A percentile compares a stretch with the other conserved stretches of the same genome.
These are phyloP conservation scores for Calephelis nemesis DNA, from an alignment of 1,140 invertebrate genomes.

Conservation along the genomic window DNA sequence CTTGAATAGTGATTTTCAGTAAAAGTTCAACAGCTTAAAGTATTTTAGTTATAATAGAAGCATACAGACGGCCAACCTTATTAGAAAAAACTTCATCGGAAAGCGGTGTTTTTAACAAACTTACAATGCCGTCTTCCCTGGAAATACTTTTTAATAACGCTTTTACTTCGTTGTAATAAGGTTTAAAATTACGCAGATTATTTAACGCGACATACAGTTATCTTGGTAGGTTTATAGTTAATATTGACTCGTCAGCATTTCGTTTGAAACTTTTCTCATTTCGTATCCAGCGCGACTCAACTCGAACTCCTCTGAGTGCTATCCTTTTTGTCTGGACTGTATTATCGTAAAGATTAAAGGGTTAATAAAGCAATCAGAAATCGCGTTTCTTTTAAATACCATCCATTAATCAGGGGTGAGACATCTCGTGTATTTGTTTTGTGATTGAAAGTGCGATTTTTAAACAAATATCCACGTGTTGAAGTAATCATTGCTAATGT, in stretches of 20 bases:
- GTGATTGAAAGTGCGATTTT: too few relatives aligned
- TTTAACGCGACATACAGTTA: constrained; percentile 25
- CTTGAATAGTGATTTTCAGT: constrained; percentile 11
- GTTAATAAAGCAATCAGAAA: constrained; percentile 20
- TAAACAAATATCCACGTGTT: too few relatives aligned
- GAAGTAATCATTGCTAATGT: too few relatives aligned
- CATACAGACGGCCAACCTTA: constrained; percentile 45
- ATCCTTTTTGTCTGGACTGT: constrained; percentile 39
- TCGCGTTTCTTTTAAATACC: background rate
- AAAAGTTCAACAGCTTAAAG: constrained; percentile 22
- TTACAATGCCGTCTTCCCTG: constrained; percentile 14
- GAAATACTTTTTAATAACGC: constrained; percentile 14
- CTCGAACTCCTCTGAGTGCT: constrained; percentile 38
- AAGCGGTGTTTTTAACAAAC: constrained; percentile 40
- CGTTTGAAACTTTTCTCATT: constrained; percentile 71
- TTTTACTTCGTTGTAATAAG: constrained; percentile 29
- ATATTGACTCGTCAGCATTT: constrained; percentile 71
- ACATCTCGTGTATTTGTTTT: too few relatives aligned
- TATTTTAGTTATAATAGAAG: constrained; percentile 32
- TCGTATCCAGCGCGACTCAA: constrained; percentile 54
- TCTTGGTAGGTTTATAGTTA: constrained; percentile 55
- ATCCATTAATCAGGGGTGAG: background rate
- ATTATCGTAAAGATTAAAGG: constrained; percentile 33
- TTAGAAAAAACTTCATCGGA: constrained; percentile 66
- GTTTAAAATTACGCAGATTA: constrained; percentile 20